Evolutionary conservation across 2,888 invertebrate species (phyloP), one percentile per base, ranked within the genome.

Genomic region (Pristionchus maxplancki): DNA sequence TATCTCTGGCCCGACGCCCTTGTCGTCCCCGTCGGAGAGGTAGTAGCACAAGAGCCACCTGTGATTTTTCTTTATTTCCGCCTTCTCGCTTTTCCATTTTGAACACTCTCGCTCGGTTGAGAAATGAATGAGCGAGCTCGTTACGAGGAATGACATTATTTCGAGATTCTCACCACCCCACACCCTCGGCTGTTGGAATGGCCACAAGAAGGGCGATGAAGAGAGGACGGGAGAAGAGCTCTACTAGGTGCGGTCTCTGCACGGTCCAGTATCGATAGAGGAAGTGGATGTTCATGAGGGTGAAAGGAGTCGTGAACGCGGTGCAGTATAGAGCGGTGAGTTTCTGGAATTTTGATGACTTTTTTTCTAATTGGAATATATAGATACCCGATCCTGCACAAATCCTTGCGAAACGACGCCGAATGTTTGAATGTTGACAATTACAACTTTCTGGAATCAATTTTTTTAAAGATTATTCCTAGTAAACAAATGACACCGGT

Each of bases 251-350:
- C 1, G 71, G 71, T 71, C 17, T 9, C 37, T 78, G 44, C n/a
- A 78, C 78, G 1, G 78, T 28, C 78, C 78, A 78, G 78, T 78
- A 78, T 0, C 78, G 78, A 78, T 44, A 78, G 44, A 78, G 78
- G 28, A 78, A 78, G 44, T 78, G 24, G 17, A 78, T 48, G 34
- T 44, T 78, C 40, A 48, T 78, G 13, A 78, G 78, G 11, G 44
- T 28, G 48, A 78, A 78, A 1, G 78, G 78, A 28, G 48, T 78
- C 2, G 78, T 78, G n/a, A 78, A 48, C 40, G 44, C 37, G 3
- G 78, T 44, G 8, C 78, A 44, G 28, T 78, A 78, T 11, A 11
- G 17, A 0, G 44, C 11, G 8, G 78, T 78, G 3, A 78, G 28
- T 15, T 28, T 40, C 78, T 78, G 71, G 4, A 78, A 44, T 44